phyloP scores from a whole-genome alignment of 2,888 invertebrate species.

The Megalurothrips usitatus region DNA sequence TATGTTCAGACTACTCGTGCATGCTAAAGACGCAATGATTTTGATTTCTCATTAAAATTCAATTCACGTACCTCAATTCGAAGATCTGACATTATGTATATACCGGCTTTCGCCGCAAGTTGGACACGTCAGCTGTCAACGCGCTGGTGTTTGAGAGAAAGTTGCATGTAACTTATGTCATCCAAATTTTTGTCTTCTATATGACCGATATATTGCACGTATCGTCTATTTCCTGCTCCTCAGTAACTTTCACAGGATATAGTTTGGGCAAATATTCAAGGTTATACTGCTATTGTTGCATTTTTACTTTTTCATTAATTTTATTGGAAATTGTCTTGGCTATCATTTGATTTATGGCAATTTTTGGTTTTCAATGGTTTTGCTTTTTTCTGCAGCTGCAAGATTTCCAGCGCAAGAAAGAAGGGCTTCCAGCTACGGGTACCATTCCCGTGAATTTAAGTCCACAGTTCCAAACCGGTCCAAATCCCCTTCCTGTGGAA shows the following conservation, averaged over 20 bases:
- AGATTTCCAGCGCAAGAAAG: constrained; percentile 6
- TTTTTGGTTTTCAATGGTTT: no score
- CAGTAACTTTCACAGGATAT: no score
- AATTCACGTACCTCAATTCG: background rate
- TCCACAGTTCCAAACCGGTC: background rate
- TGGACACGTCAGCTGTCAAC: constrained; percentile 24
- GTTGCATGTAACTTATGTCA: background rate
- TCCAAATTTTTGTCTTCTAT: background rate
- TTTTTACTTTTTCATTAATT: no score
- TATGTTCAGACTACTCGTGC: background rate
- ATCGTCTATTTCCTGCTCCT: no score
- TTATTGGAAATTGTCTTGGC: no score
- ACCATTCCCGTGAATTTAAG: background rate
- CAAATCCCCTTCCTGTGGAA: background rate
- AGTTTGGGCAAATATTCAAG: no score
- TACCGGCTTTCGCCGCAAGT: background rate
- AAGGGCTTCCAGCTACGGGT: background rate
- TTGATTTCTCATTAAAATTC: background rate
- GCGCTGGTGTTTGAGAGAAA: background rate
- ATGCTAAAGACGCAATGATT: no score
- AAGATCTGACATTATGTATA: background rate
- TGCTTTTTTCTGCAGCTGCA: background rate
- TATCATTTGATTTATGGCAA: no score
- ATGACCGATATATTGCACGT: no score
- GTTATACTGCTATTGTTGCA: no score